Conservation (phyloP, 1,140 invertebrate species). For the Telenomus remus region DNA sequence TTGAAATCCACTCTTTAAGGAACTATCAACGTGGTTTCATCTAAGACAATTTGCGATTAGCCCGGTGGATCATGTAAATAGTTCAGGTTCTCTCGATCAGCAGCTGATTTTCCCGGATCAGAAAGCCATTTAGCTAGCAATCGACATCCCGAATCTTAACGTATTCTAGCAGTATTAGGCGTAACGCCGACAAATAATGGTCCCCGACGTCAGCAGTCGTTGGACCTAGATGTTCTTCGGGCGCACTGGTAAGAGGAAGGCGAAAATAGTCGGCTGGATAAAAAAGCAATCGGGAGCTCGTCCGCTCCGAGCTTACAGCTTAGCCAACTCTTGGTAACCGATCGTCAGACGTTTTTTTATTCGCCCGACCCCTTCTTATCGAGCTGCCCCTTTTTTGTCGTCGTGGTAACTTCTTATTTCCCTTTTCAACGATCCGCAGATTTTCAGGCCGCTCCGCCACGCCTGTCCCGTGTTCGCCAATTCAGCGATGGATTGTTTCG, state of each 20-base stretch:
- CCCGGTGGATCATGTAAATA: slow-evolving; percentile 49
- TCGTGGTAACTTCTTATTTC: slow-evolving; percentile 55
- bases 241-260: slow-evolving; percentile 42
- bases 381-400: slow-evolving; percentile 42
- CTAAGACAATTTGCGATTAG: slow-evolving; percentile 44
- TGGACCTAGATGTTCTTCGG: slow-evolving; percentile 34
- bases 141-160: slow-evolving; percentile 62
- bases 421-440: slow-evolving; percentile 61
- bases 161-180: slow-evolving; percentile 57
- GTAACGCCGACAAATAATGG: slow-evolving; percentile 63
- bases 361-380: slow-evolving; percentile 25
- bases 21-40: slow-evolving; percentile 32
- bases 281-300: slow-evolving; percentile 53
- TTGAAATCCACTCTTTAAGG: not conserved
- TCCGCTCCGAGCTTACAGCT: slow-evolving; percentile 48
- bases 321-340: slow-evolving; percentile 53
- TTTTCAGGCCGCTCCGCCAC: slow-evolving; percentile 63
- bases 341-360: slow-evolving; percentile 48
- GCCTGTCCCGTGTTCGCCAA: slow-evolving; percentile 69
- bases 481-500: slow-evolving; percentile 64
- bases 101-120: slow-evolving; percentile 55
- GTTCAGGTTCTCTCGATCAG: slow-evolving; percentile 39
- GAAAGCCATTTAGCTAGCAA: slow-evolving; percentile 60
- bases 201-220: slow-evolving; percentile 65
- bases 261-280: slow-evolving; percentile 48